Evolutionary conservation across 2,888 invertebrate species (phyloP).

Genomic region (Epirrhoe alternata): DNA sequence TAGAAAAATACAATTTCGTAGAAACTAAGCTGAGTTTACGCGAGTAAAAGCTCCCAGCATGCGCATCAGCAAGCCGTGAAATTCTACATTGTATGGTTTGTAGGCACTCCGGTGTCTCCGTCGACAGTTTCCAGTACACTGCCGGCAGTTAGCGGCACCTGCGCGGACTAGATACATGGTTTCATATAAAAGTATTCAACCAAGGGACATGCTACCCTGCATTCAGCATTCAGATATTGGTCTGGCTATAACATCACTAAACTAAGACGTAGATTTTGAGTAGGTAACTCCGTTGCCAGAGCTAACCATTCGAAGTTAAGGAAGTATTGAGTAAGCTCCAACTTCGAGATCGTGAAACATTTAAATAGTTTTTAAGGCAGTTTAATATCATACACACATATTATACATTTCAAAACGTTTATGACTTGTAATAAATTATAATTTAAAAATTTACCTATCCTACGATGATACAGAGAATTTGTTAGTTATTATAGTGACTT

Average conservation of each 20-base stretch:
- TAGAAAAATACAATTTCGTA: constrained; percentile 25
- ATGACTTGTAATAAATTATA: no score
- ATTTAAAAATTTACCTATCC: no score
- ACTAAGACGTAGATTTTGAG: neutral
- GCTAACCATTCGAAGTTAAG: neutral
- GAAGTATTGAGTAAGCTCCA: neutral
- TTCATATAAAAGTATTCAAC: constrained; percentile 9
- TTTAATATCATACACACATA: no score
- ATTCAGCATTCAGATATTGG: neutral
- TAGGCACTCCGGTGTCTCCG: constrained; percentile 48
- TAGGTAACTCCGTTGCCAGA: neutral
- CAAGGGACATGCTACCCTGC: constrained; percentile 4
- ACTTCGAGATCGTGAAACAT: no score
- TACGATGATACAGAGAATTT: no score
- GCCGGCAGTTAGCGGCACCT: constrained; percentile 65
- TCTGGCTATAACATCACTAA: neutral
- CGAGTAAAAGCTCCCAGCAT: constrained; percentile 50
- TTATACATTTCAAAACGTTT: no score
- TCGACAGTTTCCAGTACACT: constrained; percentile 57
- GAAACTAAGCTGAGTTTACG: constrained; percentile 41
- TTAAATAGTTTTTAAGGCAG: no score
- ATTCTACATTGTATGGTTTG: constrained; percentile 56
- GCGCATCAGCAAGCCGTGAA: constrained; percentile 53
- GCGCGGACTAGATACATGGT: constrained; percentile 43
- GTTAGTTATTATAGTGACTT: no score